Percentiles rank a stretch among this genome's conserved stretches.
These are phyloP conservation scores for Resseliella maxima DNA, from an alignment of 2,888 invertebrate species.

Conservation along the genomic window DNA sequence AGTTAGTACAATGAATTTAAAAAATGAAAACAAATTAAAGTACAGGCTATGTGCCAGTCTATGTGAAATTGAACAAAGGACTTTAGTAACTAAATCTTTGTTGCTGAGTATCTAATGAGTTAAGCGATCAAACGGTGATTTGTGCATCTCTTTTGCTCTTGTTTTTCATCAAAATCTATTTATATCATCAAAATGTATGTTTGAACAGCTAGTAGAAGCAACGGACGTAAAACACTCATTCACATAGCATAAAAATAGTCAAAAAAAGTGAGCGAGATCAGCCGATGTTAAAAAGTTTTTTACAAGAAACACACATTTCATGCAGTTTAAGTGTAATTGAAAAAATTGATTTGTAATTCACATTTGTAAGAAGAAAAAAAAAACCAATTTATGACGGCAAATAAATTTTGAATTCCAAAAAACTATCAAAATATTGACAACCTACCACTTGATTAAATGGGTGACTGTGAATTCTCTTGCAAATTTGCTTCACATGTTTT, in stretches of 20 bases:
- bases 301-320: too few relatives aligned
- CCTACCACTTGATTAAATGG: slow-evolving; percentile 23
- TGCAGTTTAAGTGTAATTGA: too few relatives aligned
- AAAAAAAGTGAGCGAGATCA: too few relatives aligned
- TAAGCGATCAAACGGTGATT: not conserved
- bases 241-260: too few relatives aligned
- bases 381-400: too few relatives aligned
- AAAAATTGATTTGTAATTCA: too few relatives aligned
- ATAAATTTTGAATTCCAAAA: not conserved
- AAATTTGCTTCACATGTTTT: slow-evolving; percentile 43
- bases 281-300: too few relatives aligned
- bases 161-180: slow-evolving; percentile 20
- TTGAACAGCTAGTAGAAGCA: not conserved
- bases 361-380: not conserved
- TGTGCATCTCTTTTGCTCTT: not conserved
- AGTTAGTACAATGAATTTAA: too few relatives aligned
- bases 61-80: not conserved
- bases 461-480: slow-evolving; percentile 46
- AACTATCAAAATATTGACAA: not conserved
- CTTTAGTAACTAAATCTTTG: not conserved
- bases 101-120: not conserved
- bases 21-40: too few relatives aligned
- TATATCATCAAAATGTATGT: not conserved
- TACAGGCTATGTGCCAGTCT: not conserved
- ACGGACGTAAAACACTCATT: slow-evolving; percentile 13